phyloP scores from a whole-genome alignment of 2,888 invertebrate species.

The Hypsopygia costalis region DNA sequence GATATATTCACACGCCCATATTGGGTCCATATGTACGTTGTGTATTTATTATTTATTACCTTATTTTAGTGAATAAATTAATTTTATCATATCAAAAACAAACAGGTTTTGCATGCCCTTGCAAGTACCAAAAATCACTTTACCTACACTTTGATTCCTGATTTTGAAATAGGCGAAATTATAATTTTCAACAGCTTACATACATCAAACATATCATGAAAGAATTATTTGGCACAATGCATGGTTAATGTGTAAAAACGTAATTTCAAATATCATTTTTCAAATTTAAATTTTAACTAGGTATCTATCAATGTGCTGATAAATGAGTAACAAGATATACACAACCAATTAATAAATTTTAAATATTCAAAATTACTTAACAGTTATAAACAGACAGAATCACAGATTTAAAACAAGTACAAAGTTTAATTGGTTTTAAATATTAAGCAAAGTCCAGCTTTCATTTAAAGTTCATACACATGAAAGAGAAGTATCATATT shows the following conservation, averaged over 20 bases:
- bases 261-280: slow-evolving; percentile 5
- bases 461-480: too few relatives aligned
- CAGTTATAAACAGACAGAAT: slow-evolving; percentile 16
- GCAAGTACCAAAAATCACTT: too few relatives aligned
- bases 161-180: too few relatives aligned
- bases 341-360: slow-evolving; percentile 29
- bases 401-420: slow-evolving; percentile 10
- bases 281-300: slow-evolving; percentile 3
- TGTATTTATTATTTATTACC: too few relatives aligned
- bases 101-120: too few relatives aligned
- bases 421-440: neutral
- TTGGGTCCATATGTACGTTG: too few relatives aligned
- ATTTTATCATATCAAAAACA: too few relatives aligned
- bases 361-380: slow-evolving; percentile 23
- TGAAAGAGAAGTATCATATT: too few relatives aligned
- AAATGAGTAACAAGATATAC: slow-evolving; percentile 6
- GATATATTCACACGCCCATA: too few relatives aligned
- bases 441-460: too few relatives aligned
- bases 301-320: slow-evolving; percentile 1
- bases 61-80: too few relatives aligned
- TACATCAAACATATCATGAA: slow-evolving; percentile 7
- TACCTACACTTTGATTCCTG: too few relatives aligned
- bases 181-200: neutral
- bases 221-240: slow-evolving; percentile 45
- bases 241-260: slow-evolving; percentile 12